Base-by-base conservation (phyloP, 1,140 invertebrate species). In the Lucilia sericata region DNA sequence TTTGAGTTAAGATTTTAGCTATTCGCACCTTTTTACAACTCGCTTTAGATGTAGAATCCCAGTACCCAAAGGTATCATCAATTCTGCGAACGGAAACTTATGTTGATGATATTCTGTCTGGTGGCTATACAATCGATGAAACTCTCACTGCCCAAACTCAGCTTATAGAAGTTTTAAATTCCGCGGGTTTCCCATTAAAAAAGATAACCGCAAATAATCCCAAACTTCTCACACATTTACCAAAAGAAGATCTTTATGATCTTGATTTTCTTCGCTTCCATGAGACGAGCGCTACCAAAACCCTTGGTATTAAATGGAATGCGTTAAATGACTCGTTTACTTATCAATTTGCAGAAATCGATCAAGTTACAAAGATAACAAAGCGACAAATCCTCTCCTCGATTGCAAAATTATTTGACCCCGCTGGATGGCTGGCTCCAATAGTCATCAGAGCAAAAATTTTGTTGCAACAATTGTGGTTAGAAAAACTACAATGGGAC, bases 341-440 rank as follows among this genome's bases (percentile, higher is more conserved):
- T 17, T 51, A 51, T 17, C 2, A 12, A 10, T 51, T 51, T 51
- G 49, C 36, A 49, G 9, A 51, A 13, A 51, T 51, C 49, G 12
- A 51, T 36, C 42, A 19, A n/a, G 17, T 4, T 49, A 19, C 13
- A 9, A n/a, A 51, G 10, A 17, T 17, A 4, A 82, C 80, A 25
- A 82, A 55, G 25, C n/a, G 80, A 12, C 17, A 82, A 30, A 55
- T 82, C 9, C 30, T 82, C 13, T 82, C 80, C 10, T 12, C 80
- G 14, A 60, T 82, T 19, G 49, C 80, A 47, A 82, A 21, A 82
- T 25, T 82, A 17, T 82, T 82, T 25, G 80, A 82, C 25, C 49
- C 80, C 2, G 42, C 42, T 3, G 42, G 80, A 4, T 82, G 80
- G 36, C 8, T 36, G 36, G 80, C n/a, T 17, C 42, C 49, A 21